Evolutionary conservation across 1,140 invertebrate genomes (phyloP).

Genomic region (Melipona quadrifasciata): DNA sequence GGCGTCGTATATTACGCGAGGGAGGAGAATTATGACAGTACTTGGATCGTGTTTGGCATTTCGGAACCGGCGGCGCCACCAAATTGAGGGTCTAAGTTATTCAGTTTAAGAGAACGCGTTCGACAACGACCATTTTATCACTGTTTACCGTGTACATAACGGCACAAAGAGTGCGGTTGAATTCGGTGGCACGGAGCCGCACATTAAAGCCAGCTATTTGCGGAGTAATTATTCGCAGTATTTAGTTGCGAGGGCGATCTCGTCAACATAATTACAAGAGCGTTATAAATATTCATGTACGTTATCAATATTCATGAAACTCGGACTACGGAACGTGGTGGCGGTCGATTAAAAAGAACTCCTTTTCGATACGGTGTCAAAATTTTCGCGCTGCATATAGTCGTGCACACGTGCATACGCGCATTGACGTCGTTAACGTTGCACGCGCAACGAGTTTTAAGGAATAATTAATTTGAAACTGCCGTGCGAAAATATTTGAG

Average conservation of each 20-base stretch:
- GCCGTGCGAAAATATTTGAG: neutral
- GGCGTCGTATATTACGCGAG: neutral
- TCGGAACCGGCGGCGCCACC: neutral
- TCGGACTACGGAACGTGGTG: neutral
- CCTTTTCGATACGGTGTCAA: neutral
- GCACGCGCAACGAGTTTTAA: neutral
- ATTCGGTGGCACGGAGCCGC: neutral
- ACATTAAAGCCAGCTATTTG: constrained; percentile 1
- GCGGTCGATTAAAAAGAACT: neutral
- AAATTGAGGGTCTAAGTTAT: neutral
- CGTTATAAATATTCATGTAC: constrained; percentile 36
- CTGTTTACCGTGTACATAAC: neutral
- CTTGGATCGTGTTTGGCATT: neutral
- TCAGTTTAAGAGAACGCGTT: neutral
- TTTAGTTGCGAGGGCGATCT: constrained; percentile 19
- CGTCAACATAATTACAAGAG: constrained; percentile 11
- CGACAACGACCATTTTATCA: neutral
- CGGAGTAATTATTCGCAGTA: constrained; percentile 13
- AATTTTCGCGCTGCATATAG: neutral
- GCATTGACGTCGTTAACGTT: neutral
- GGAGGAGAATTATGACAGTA: neutral
- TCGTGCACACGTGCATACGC: too few relatives aligned
- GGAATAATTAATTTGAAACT: neutral
- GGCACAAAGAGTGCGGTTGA: neutral
- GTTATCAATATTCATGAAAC: constrained; percentile 28